These are phyloP conservation scores for Penaeus chinensis DNA, from an alignment of 1,140 invertebrate genomes.

Conservation along the genomic window DNA sequence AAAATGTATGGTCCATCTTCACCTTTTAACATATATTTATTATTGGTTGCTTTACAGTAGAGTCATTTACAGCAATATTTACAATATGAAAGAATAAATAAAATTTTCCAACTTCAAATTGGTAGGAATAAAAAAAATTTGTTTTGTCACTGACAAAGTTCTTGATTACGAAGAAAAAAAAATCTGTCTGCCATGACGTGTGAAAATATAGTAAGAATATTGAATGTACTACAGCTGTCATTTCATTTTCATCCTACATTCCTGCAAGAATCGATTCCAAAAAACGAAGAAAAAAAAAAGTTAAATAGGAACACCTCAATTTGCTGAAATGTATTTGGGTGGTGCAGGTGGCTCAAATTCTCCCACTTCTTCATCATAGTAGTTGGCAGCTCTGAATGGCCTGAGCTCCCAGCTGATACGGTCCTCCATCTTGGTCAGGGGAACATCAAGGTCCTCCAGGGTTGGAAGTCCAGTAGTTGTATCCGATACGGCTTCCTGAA, in stretches of 20 bases:
- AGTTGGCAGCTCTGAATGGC: constrained; percentile 74
- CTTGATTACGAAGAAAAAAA: not conserved
- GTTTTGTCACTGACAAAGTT: not conserved
- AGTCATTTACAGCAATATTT: constrained; percentile 55
- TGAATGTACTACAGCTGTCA: too few species aligned
- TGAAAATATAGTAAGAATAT: too few species aligned
- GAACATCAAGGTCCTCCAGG: constrained; percentile 88
- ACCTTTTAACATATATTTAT: constrained; percentile 23
- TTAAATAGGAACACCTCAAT: constrained; percentile 6
- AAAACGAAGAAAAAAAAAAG: not conserved
- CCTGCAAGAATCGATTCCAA: not conserved
- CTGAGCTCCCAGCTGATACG: constrained; percentile 82
- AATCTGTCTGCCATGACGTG: too few species aligned
- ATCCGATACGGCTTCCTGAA: constrained; percentile 83
- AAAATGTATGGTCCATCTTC: not conserved
- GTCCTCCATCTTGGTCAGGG: constrained; percentile 80
- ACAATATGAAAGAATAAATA: constrained; percentile 14
- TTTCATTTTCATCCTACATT: too few species aligned
- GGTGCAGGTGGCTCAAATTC: constrained; percentile 78
- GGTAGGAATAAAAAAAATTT: not conserved
- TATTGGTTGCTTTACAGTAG: constrained; percentile 2
- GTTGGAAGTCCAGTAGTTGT: constrained; percentile 77
- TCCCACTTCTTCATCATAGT: constrained; percentile 80
- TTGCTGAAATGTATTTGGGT: constrained; percentile 68
- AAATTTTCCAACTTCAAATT: not conserved